Conservation (phyloP, 2,797 vertebrate genomes). For the Chromis chromis region DNA sequence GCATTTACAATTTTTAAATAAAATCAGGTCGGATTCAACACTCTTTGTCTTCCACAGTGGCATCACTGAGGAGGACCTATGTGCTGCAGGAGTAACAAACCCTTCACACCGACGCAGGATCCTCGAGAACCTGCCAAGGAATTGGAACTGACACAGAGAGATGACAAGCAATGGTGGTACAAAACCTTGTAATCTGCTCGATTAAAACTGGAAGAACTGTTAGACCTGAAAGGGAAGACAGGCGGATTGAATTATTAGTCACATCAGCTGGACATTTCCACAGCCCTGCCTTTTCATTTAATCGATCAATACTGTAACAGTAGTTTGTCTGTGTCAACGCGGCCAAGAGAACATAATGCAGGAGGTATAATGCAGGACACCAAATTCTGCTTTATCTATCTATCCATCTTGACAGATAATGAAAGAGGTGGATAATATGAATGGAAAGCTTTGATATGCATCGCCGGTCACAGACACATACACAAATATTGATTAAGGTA, state of each 20-base stretch:
- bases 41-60: slow-evolving; percentile 70
- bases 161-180: slow-evolving; percentile 5
- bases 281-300: slow-evolving; percentile 34
- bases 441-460: slow-evolving; percentile 38
- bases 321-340: slow-evolving; percentile 38
- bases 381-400: slow-evolving; percentile 22
- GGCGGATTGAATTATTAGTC: slow-evolving; percentile 12
- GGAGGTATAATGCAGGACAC: slow-evolving; percentile 33
- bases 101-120: slow-evolving; percentile 85
- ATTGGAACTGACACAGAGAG: slow-evolving; percentile 81
- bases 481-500: slow-evolving; percentile 54
- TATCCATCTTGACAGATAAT: slow-evolving; percentile 14
- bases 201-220: slow-evolving; percentile 49
- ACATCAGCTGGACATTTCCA: slow-evolving; percentile 33
- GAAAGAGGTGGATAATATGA: slow-evolving; percentile 24
- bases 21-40: background rate
- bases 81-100: slow-evolving; percentile 83
- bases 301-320: slow-evolving; percentile 47
- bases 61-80: slow-evolving; percentile 86
- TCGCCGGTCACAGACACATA: slow-evolving; percentile 27
- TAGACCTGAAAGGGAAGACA: slow-evolving; percentile 5
- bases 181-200: slow-evolving; percentile 13
- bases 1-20: background rate
- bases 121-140: slow-evolving; percentile 85
- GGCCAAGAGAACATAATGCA: slow-evolving; percentile 33